Base-by-base conservation (phyloP, 2,888 invertebrate genomes). In the Prosapia bicincta region DNA sequence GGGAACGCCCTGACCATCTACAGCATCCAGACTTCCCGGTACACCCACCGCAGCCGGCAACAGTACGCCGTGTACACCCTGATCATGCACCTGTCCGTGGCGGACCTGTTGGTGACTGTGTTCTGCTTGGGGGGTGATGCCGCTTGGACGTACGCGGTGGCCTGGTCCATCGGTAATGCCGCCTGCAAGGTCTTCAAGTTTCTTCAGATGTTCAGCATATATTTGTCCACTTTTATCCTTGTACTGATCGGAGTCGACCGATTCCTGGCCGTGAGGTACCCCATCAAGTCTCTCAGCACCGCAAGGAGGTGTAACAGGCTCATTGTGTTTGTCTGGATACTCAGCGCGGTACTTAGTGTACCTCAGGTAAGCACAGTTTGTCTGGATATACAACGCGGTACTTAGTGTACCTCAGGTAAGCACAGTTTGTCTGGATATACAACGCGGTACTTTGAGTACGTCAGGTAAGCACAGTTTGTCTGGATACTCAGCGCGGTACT, bases 301-400 rank as follows among this genome's bases (percentile, higher is more conserved):
- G 89, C 91, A 0, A 89, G 91, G 72, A 88, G 91, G 13, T 93
- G 93, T 79, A 88, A 89, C 76, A 87, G 90, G 72, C 87, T 93
- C 75, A 88, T 95, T 26, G 87, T 88, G 0, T 85, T 89, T 65
- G 91, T 91, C 20, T 95, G 94, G 90, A 84, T 90, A 5, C 83
- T 93, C 69, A 93, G 94, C 81, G 87, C 91, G 75, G 75, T 93
- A n/a, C 87, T 94, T 69, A 93, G 94, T 83, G 84, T 91, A 82
- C 95, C 95, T 24, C 95, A 95, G 92, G 95, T 95, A 84, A 89
- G 89, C n/a, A n/a, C n/a, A n/a, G n/a, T n/a, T n/a, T 65, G 91
- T 91, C 20, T 95, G 94, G 90, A 84, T 90, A 5, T 83, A 93
- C 69, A 93, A 94, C 81, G 87, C 91, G 75, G 75, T 93, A n/a